Evolutionary conservation across 2,113 vertebrate species (phyloP).

Genomic region (Morone saxatilis): DNA sequence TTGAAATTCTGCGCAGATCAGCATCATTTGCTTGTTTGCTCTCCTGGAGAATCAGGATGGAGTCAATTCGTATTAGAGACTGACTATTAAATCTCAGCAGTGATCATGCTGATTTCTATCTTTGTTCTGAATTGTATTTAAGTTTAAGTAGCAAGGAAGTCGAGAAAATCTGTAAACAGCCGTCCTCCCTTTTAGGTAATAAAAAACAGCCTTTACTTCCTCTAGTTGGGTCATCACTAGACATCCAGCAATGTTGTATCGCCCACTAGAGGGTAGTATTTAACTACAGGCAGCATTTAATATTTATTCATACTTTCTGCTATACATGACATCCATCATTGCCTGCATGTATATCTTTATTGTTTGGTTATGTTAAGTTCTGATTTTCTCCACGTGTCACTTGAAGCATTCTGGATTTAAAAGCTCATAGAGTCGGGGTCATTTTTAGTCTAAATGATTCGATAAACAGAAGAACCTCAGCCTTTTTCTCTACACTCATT

Average conservation of each 20-base stretch:
- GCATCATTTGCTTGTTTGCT: background rate
- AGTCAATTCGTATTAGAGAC: background rate
- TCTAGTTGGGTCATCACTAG: background rate
- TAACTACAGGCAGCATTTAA: conserved; percentile 64
- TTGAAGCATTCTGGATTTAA: background rate
- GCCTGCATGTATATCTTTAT: background rate
- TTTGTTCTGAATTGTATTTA: background rate
- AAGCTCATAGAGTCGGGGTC: background rate
- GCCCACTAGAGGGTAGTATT: conserved; percentile 84
- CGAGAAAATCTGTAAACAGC: background rate
- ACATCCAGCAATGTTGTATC: background rate
- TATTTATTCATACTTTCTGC: conserved; percentile 27
- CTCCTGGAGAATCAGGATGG: background rate
- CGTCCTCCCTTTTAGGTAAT: background rate
- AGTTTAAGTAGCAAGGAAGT: background rate
- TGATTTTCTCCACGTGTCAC: background rate
- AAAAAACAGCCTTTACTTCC: conserved; percentile 14
- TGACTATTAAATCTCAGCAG: background rate
- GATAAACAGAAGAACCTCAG: background rate
- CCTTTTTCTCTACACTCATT: background rate
- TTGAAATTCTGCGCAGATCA: background rate
- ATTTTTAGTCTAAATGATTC: background rate
- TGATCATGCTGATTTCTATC: background rate
- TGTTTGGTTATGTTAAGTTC: background rate
- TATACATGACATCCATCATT: background rate